Evolutionary conservation across 2,113 vertebrate genomes (phyloP), one percentile per base, ranked within the genome.

Genomic region (Varanus komodoensis): DNA sequence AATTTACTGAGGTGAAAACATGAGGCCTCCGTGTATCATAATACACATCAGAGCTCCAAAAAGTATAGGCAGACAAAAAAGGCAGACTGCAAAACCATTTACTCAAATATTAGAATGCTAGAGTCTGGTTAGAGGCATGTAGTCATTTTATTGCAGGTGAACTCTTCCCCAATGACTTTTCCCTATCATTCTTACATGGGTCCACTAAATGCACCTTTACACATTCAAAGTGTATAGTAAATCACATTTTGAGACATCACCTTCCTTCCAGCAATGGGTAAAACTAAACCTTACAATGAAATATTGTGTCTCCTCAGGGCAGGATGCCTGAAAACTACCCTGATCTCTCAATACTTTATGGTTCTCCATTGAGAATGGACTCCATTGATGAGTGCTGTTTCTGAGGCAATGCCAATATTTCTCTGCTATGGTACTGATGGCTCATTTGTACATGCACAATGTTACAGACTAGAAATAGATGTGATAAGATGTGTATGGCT

Each of bases 331-430:
- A 52, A 81, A 64, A 34, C 57, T 3, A 61, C n/a, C 8, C 7
- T 64, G 61, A 64, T 1, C 0, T 89, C 89, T 92, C 25, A 64
- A 0, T 64, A 29, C 34, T 67, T 44, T 17, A 73, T 92, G 17
- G n/a, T 32, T 88, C 87, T 85, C 19, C 9, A 3, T 89, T 74
- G 86, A 17, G 8, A 78, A 12, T 85, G 90, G 89, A 38, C 34
- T 64, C 81, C 6, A 8, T 11, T 82, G 54, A 38, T 57, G 57
- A 57, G 54, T 57, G 23, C 32, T 64, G 61, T 64, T 15, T 29
- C n/a, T 79, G 44, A 79, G 19, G 48, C 25, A 9, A 82, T 34
- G 12, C n/a, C 12, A 34, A 19, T 4, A 61, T 82, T n/a, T 34
- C 19, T 82, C 80, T 61, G 32, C 52, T 61, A 17, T 78, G 19